Conservation (phyloP, 2,113 vertebrate genomes). For the Elephantulus edwardii region DNA sequence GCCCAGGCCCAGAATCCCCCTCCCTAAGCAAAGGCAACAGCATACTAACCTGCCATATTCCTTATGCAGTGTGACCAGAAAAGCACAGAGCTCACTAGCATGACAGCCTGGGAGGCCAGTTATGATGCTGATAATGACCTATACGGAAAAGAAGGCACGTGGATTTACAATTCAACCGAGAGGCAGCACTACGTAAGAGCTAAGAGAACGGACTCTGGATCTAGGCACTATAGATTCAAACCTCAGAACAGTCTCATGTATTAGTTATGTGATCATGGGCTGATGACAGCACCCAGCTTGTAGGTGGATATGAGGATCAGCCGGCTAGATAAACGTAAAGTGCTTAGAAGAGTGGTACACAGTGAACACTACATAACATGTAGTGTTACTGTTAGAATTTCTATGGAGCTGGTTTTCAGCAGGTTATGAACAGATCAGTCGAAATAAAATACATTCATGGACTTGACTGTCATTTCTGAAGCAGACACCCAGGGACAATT, state of each 20-base stretch:
- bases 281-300: neutral
- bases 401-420: neutral
- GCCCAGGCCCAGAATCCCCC: neutral
- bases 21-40: slow-evolving; percentile 35
- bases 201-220: neutral
- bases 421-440: neutral
- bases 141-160: slow-evolving; percentile 28
- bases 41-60: slow-evolving; percentile 89
- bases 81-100: slow-evolving; percentile 89
- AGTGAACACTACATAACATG: neutral
- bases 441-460: neutral
- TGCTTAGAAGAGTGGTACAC: neutral
- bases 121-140: slow-evolving; percentile 92
- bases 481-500: neutral
- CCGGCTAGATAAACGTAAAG: neutral
- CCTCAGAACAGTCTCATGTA: neutral
- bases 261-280: neutral
- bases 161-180: slow-evolving; percentile 34
- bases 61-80: slow-evolving; percentile 90
- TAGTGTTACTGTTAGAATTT: neutral
- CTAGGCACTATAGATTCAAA: slow-evolving; percentile 10
- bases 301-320: neutral
- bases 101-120: slow-evolving; percentile 94
- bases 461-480: neutral
- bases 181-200: neutral